phyloP scores from a whole-genome alignment of 2,113 vertebrate species.

The Boleophthalmus pectinirostris region DNA sequence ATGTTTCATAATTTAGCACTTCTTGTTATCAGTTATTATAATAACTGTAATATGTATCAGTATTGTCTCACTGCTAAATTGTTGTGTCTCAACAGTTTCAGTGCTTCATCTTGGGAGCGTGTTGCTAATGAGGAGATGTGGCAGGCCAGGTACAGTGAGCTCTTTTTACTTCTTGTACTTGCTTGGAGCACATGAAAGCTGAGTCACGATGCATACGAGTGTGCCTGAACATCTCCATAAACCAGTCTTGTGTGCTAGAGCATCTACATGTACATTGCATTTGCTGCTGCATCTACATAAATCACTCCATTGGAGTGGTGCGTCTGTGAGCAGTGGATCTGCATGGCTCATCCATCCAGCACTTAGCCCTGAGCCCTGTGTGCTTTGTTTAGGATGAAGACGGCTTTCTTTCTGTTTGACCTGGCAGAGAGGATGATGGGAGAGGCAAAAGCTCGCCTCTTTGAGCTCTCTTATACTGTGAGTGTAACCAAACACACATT shows the following conservation, averaged over 20 bases:
- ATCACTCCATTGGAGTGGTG: conserved; percentile 64
- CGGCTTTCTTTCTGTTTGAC: conserved; percentile 94
- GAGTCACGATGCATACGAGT: conserved; percentile 55
- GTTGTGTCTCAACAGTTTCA: conserved; percentile 79
- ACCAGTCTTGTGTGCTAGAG: conserved; percentile 66
- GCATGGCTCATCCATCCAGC: conserved; percentile 72
- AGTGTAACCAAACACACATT: conserved; percentile 56
- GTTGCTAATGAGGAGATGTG: conserved; percentile 99
- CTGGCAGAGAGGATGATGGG: conserved; percentile 84
- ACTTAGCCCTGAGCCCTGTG: conserved; percentile 69
- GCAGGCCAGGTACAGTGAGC: conserved; percentile 89
- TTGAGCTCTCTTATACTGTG: conserved; percentile 85
- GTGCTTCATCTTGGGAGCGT: conserved; percentile 90
- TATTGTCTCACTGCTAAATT: neutral
- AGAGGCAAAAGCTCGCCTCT: conserved; percentile 80
- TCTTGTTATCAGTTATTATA: conserved; percentile 49
- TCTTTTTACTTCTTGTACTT: conserved; percentile 15
- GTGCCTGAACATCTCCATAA: conserved; percentile 67
- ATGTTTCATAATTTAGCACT: conserved; percentile 63
- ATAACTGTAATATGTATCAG: conserved; percentile 48
- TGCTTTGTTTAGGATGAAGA: conserved; percentile 91
- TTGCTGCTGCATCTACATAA: conserved; percentile 62
- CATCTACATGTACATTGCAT: conserved; percentile 52
- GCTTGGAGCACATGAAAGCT: conserved; percentile 47
- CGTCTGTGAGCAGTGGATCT: conserved; percentile 61